Base-by-base conservation (phyloP, 2,797 vertebrate genomes). In the Catharus ustulatus region DNA sequence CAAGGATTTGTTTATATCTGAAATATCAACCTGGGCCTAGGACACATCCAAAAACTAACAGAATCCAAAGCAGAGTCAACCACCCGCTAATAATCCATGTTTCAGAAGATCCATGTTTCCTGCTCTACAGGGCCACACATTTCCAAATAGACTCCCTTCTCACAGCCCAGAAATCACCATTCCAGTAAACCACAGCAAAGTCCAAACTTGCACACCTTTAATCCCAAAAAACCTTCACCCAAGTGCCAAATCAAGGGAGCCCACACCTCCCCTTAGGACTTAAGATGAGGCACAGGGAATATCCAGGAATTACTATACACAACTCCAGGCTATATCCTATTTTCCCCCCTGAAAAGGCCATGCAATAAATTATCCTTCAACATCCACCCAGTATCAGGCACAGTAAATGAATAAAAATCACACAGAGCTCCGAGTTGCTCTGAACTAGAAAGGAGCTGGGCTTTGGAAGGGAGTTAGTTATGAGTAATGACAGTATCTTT, bases 401-500 rank as follows among this genome's bases (percentile, higher is more conserved):
- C 4, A 32, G 24, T 9, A 59, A 76, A 86, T 1, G 12, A 83
- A 51, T 4, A 32, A 58, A 78, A 61, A 59, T 13, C 54, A 26
- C 17, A 2, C 1, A 15, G 6, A 69, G 57, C 55, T 69, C 74
- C 0, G 0, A 79, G n/a, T 5, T 84, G 30, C 67, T 63, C 74
- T 16, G 2, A 63, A 29, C 21, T 10, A 51, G 80, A 30, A 55
- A 78, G 59, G 32, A 87, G 66, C 36, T 45, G 80, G 52, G 32
- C 77, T 93, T 62, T 57, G n/a, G 69, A 68, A 80, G 20, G 36
- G 43, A 91, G 66, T 23, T 27, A 57, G 34, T 54, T 82, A 34
- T 48, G 51, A 90, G 59, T 71, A 89, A 84, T 11, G 52, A 84
- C 74, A 93, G 77, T 59, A 67, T 55, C 80, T 55, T 52, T 24